Base-by-base conservation (phyloP, 53 echinoderm and acorn worm genomes). In the Temnopleurus reevesii region DNA sequence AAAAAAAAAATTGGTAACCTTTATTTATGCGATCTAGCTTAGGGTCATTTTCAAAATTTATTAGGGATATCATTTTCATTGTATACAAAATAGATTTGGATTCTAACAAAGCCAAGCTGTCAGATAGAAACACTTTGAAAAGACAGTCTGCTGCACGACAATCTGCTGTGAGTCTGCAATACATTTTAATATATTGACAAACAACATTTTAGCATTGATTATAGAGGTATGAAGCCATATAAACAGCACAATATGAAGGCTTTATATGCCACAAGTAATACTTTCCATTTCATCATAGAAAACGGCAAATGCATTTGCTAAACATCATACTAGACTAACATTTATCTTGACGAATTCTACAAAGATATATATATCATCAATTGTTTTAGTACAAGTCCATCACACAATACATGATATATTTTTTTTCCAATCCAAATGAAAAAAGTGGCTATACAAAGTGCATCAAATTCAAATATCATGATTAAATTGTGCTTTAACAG, bases 381-480 rank as follows among this genome's bases (percentile, higher is more conserved):
- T 71, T 71, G 41, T 71, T 71, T 61, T 71, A 71, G 71, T 71
- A 71, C 71, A 71, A 71, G 36, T 38, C n/a, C 21, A 71, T 71
- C 71, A 71, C 71, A 41, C 71, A n/a, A 71, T 71, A 71, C 71
- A 71, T 71, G 71, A n/a, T 71, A 38, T 38, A 38, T 71, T 34
- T 13, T 61, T 30, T 23, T 38, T 38, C n/a, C 13, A 71, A 19
- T 71, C 41, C 43, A 71, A 8, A 38, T 19, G 38, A 71, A 71
- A 71, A 71, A 71, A 38, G 41, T 41, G n/a, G n/a, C n/a, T n/a
- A 41, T 38, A 71, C 71, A 71, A 41, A 71, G 71, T 71, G 38
- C 38, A 7, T 38, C 23, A 21, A 71, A 19, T 71, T 8, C 9
- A 38, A 36, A 71, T 41, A n/a, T 71, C 21, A 71, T 36, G 27